phyloP scores from a whole-genome alignment of 1,140 invertebrate species.

The Arctopsyche grandis region DNA sequence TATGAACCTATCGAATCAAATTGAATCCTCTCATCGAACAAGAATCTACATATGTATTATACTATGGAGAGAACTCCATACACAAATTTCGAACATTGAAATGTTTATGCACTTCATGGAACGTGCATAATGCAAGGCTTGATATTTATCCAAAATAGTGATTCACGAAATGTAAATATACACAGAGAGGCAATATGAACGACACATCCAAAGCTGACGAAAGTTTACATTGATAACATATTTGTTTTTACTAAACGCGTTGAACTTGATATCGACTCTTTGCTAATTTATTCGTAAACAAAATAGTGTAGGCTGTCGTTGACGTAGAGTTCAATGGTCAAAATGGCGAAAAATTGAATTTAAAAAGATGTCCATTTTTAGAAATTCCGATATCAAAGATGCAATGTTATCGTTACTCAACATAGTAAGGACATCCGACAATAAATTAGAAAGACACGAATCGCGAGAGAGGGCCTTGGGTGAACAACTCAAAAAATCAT shows the following conservation, averaged over 20 bases:
- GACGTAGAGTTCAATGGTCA: too few relatives aligned
- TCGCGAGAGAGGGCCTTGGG: constrained; percentile 80
- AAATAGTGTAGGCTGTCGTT: too few relatives aligned
- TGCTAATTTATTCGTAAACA: too few relatives aligned
- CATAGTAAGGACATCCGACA: constrained; percentile 80
- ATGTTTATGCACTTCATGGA: not conserved
- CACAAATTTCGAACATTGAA: not conserved
- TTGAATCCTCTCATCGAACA: too few relatives aligned
- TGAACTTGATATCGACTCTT: too few relatives aligned
- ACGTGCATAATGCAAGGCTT: not conserved
- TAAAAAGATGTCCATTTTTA: not conserved
- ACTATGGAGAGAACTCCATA: not conserved
- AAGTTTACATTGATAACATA: too few relatives aligned
- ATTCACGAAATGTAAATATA: not conserved
- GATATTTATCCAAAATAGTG: not conserved
- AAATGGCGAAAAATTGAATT: too few relatives aligned
- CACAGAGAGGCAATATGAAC: not conserved
- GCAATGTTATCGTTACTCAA: constrained; percentile 84
- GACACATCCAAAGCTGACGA: too few relatives aligned
- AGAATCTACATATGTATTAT: too few relatives aligned
- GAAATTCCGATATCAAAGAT: constrained; percentile 83
- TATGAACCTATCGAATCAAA: not conserved
- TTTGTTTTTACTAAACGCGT: too few relatives aligned
- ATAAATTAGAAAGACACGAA: constrained; percentile 87
- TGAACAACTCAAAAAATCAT: constrained; percentile 79